Evolutionary conservation across 2,113 vertebrate genomes (phyloP), one percentile per base, ranked within the genome.

Genomic region (Lophotis ruficrista): DNA sequence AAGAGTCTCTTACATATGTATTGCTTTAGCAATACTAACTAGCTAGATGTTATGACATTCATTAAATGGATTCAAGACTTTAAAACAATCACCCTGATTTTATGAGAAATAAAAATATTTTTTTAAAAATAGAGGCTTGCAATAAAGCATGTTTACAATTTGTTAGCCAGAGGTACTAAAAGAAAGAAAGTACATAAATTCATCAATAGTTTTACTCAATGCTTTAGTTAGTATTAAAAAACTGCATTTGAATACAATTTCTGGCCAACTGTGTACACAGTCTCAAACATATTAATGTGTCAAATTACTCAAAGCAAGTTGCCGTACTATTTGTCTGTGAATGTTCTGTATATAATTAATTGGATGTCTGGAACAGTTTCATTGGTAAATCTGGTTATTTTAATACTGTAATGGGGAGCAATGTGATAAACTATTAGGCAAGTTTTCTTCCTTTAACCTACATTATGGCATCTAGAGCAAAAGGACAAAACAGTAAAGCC

Each of bases 401-500:
- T 96, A 94, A 97, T 95, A 83, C 93, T 88, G 31, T 91, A 97
- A 96, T 43, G 37, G 86, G 80, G 41, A 69, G 65, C 86, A 96
- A 92, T 21, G 80, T 97, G 95, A 88, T 97, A 93, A 97, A 97
- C 94, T 97, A 81, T 95, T 87, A 96, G 93, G 61, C 93, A 97
- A 97, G 96, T 97, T 98, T 97, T 96, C 92, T 92, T 96, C 95
- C 96, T 94, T 94, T 93, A 95, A 96, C 94, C 97, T 97, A 91
- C 96, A 95, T 96, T 96, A 94, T 92, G 87, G 97, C 97, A 97
- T 98, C 96, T 94, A 97, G 92, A 98, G 97, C 94, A 98, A 98
- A 98, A 98, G 97, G 97, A 97, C 98, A 98, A 98, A 98, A 98
- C 97, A 97, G 97, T 96, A 98, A 98, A 98, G 98, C 98, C 97